phyloP scores from a whole-genome alignment of 2,888 invertebrate species.

The Polydrusus tereticollis region DNA sequence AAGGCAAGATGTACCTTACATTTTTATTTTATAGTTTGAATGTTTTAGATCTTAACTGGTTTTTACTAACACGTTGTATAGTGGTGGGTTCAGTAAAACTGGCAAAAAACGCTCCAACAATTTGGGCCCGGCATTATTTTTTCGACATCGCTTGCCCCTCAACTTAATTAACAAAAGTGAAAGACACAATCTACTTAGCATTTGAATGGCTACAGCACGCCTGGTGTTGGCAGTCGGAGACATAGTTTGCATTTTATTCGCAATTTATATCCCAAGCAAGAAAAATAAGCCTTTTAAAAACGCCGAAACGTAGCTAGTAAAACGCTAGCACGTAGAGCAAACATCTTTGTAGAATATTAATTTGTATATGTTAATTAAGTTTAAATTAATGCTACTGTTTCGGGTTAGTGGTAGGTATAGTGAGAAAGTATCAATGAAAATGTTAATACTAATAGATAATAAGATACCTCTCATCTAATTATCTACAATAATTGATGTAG shows the following conservation, averaged over 20 bases:
- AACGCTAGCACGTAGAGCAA: slow-evolving; percentile 1
- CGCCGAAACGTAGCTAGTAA: slow-evolving; percentile 18
- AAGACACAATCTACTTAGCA: slow-evolving; percentile 23
- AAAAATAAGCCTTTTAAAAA: slow-evolving; percentile 34
- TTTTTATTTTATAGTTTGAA: no score
- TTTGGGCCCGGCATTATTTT: no score
- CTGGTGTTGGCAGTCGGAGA: slow-evolving; percentile 17
- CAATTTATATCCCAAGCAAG: slow-evolving; percentile 21
- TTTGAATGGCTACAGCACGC: slow-evolving; percentile 21
- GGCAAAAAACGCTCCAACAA: no score
- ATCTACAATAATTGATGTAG: no score
- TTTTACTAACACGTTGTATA: no score
- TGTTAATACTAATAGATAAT: no score
- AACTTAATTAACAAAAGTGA: slow-evolving; percentile 12
- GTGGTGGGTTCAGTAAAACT: no score
- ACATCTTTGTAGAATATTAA: slow-evolving; percentile 16
- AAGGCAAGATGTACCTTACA: no score
- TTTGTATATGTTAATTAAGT: slow-evolving; percentile 13
- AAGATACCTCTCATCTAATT: no score
- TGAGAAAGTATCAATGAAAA: no score
- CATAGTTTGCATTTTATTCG: slow-evolving; percentile 27
- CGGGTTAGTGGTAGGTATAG: no score
- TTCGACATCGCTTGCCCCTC: not conserved
- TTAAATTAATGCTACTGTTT: not conserved
- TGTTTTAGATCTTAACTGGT: no score